Evolutionary conservation across 2,113 vertebrate species (phyloP), one percentile per base, ranked within the genome.

Genomic region (Colossoma macropomum): DNA sequence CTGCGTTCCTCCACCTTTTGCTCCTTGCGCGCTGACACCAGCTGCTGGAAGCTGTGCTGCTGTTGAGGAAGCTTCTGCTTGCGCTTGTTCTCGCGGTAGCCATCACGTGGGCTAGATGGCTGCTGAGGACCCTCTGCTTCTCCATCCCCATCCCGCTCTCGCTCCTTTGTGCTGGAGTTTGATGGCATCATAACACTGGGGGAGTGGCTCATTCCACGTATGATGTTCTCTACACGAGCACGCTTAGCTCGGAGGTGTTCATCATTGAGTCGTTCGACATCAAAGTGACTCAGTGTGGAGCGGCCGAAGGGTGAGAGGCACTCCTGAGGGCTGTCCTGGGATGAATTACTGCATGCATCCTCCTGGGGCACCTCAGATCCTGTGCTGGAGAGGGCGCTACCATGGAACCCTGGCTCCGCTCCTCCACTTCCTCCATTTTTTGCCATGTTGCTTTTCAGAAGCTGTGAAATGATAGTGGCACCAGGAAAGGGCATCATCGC

Each of bases 141-240:
- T 25, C 28, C 90, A 41, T 93, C 84, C 59, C 91, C 91, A 5
- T 84, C 77, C 21, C 13, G 56, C 7, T 98, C 97, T 88, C 96
- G 95, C 84, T 98, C 97, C 3, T 95, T 69, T 45, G 30, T 94
- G 82, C 95, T 94, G 92, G 96, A 91, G 91, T 95, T 90, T 59
- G 96, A 88, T 50, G 93, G 91, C 48, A 91, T 81, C 77, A 91
- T 94, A 89, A 98, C 96, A 0, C 95, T 98, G 79, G 98, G 98
- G 78, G 97, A 99, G 95, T 99, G 97, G 95, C 97, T 99, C 97
- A 99, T 99, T 68, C 97, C 97, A 84, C 98, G 97, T 90, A 99
- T 99, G 87, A 99, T 99, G 94, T 98, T 99, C 93, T 99, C 98
- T 86, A 99, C 98, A 17, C 98, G 96, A 85, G 97, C 98, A 81